These are phyloP conservation scores for Macrotrachela quadricornifera DNA, from an alignment of 1,140 invertebrate species.

Conservation along the genomic window DNA sequence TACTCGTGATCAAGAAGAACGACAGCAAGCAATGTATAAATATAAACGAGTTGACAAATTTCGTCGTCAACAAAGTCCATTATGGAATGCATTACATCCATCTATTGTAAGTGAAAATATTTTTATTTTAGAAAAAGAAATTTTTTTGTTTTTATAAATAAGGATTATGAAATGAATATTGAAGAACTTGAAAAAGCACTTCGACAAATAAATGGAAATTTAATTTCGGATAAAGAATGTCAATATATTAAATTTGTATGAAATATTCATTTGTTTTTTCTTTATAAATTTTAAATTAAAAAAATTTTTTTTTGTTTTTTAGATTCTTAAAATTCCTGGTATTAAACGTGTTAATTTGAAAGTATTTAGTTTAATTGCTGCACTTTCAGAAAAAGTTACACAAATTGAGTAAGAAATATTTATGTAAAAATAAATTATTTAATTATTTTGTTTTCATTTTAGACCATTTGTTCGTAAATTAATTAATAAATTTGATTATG, in stretches of 20 bases:
- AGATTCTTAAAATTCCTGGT: conserved; percentile 21
- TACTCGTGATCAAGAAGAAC: background rate
- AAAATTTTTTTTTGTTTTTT: conserved; percentile 1
- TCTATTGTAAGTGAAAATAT: background rate
- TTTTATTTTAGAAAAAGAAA: background rate
- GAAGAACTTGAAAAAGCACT: conserved; percentile 21
- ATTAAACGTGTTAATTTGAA: conserved; percentile 20
- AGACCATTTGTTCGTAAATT: conserved; percentile 23
- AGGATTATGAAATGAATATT: conserved; percentile 26
- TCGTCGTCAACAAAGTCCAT: too few species aligned
- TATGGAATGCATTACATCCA: too few species aligned
- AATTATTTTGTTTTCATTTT: conserved; percentile 9
- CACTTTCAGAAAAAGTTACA: conserved; percentile 25
- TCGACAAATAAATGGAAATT: conserved; percentile 21
- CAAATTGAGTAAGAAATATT: conserved; percentile 22
- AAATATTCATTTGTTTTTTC: background rate
- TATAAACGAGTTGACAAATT: background rate
- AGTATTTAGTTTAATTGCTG: conserved; percentile 21
- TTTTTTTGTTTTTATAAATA: conserved; percentile 6
- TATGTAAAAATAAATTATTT: background rate
- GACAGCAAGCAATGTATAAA: background rate
- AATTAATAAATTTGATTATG: conserved; percentile 24
- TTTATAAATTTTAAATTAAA: too few species aligned
- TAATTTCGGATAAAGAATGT: conserved; percentile 22
- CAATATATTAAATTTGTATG: conserved; percentile 22